Evolutionary conservation across 2,113 vertebrate genomes (phyloP), one percentile per base, ranked within the genome.

Genomic region (Poeciliopsis prolifica): DNA sequence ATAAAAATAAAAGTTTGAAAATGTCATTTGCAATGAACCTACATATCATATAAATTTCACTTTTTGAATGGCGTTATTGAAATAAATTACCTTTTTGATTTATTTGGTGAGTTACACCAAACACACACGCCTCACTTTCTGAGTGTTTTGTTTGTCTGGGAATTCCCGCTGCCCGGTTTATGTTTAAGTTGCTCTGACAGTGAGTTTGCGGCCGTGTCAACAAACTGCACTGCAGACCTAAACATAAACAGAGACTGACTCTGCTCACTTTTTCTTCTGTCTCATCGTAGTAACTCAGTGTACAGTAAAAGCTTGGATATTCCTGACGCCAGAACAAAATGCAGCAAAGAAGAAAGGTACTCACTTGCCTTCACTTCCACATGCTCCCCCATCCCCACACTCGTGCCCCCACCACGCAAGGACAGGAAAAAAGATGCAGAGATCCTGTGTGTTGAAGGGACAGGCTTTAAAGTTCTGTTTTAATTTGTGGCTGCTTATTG

Each of bases 271-370:
- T 97, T 95, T 97, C 95, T 93, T 95, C 95, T 92, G 95, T 92
- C 87, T 89, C 85, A 80, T 94, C 95, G 84, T 97, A 99, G 97
- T 98, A 97, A 97, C 95, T 96, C 96, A 95, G 93, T 97, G 95
- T 97, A 96, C 97, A 98, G 97, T 98, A 97, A 98, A 97, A 97
- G 96, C 96, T 96, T 98, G 96, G 96, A 98, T 95, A 98, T 97
- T 95, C 95, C 96, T 93, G 96, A 96, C 70, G 96, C 95, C 96
- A 93, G 96, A 95, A 94, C 95, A 96, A 97, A 96, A 96, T 93
- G 95, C 96, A 97, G 95, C 96, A 96, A 95, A 97, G 96, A 97
- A 91, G 97, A 97, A 97, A 98, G 97, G 96, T 97, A 97, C 91
- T 96, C 94, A 88, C 92, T 78, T 92, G 90, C 72, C 93, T 89